Evolutionary conservation across 2,113 vertebrate genomes (phyloP), one percentile per base, ranked within the genome.

Genomic region (Siphamia tubifer): DNA sequence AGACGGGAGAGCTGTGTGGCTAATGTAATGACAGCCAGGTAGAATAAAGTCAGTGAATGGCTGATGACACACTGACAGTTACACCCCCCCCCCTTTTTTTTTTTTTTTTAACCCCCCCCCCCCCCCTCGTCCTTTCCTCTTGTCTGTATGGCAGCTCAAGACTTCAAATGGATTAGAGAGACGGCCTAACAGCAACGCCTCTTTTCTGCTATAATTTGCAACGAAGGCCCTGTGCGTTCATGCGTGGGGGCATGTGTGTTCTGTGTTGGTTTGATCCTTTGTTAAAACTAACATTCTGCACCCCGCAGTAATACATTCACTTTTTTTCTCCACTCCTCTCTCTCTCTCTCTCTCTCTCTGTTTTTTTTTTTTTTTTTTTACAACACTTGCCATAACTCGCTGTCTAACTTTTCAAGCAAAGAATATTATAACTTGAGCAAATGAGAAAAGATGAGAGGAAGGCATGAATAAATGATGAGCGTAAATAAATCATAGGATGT

Each of bases 401-500:
- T 35, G 35, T 71, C 68, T 34, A 68, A 72, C 76, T 83, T 84
- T 74, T 81, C 62, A 52, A 53, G 71, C 27, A 2, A 39, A 44
- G 66, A 72, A 77, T 63, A 66, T 66, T 57, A 69, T 15, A 67
- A 63, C 56, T 13, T 10, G 6, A 35, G 56, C 66, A 86, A 88
- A 87, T 79, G 80, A 77, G 74, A 45, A 27, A 66, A 67, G 74
- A 79, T 76, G 79, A 81, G 77, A 77, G 55, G 56, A 42, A 44
- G 3, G 5, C 13, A 81, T 86, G 76, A 89, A 90, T 89, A 89
- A 86, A 66, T 83, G 62, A 88, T 82, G 56, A 79, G 71, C 65
- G 51, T 88, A 84, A 89, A 90, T 89, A 89, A 88, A 86, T 84
- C 74, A 88, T 67, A 16, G 25, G 58, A 40, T 51, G 60, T 61